Base-by-base conservation (phyloP, 2,888 invertebrate genomes). In the Gisinianus flammeolus region DNA sequence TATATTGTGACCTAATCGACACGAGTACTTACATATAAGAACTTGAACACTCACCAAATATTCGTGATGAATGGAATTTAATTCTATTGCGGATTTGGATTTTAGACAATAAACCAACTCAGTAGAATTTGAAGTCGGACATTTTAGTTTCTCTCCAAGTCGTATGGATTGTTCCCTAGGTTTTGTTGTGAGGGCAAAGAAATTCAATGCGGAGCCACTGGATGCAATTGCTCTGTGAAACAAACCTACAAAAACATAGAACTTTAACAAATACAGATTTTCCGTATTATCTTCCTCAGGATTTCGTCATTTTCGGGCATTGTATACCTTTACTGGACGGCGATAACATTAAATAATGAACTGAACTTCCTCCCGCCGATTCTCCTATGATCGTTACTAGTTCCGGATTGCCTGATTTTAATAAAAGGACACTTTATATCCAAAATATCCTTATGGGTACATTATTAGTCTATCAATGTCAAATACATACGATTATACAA, bases 181-280 rank as follows among this genome's bases (percentile, higher is more conserved):
- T 22, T 77, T 54, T 16, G 69, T 71, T 16, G 78, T 68, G 10
- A 80, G 70, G 10, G 80, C 81, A 82, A 82, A 84, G 22, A 80
- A 81, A 62, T 78, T 77, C 12, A 81, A 28, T 0, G 81, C 80
- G 0, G 81, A 79, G 8, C 83, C 83, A 35, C 79, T 78, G 24
- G 79, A 64, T 0, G 79, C 79, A 71, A 81, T 81, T 12, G 81
- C 83, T 19, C 76, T 71, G 10, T 79, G 78, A 62, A 83, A 83
- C n/a, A 83, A 58, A 24, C 82, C 83, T 80, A 73, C 16, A 58
- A 24, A 12, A n/a, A n/a, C 62, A n/a, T n/a, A n/a, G n/a, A n/a
- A n/a, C n/a, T n/a, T n/a, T n/a, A n/a, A n/a, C n/a, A n/a, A n/a
- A n/a, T n/a, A n/a, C n/a, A n/a, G n/a, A n/a, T n/a, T n/a, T n/a